Evolutionary conservation across 2,113 vertebrate genomes (phyloP), one percentile per base, ranked within the genome.

Genomic region (Addax nasomaculatus): DNA sequence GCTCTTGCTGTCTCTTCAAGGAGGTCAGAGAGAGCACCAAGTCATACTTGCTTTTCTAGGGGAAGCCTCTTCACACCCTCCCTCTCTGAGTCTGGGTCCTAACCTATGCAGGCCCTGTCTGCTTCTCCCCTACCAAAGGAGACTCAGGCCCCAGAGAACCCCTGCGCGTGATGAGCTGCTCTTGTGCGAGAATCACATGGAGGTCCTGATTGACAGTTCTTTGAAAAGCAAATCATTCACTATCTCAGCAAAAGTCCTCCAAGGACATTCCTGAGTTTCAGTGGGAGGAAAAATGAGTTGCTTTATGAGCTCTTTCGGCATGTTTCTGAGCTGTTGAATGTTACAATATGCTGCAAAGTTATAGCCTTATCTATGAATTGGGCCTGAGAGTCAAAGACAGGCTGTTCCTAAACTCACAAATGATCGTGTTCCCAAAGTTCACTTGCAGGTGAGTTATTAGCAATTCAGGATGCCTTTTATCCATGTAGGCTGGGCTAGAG

Each of bases 251-350:
- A 70, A 95, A 14, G 96, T 86, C 93, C 97, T 98, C 96, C 93
- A 70, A 95, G 93, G 87, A 80, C 95, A 96, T 97, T 96, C 90
- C 96, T 97, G 83, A 94, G 94, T 94, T 91, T 47, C 96, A 73
- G 86, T 57, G 43, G 97, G 97, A 98, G 96, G 95, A 98, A 94
- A 98, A 98, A 96, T 49, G 15, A 97, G 96, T 94, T 60, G 36
- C 97, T 98, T 98, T 94, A 83, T 86, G 19, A 94, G 70, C 62
- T n/a, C 97, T 97, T 95, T 93, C 89, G 7, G 93, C 12, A 0
- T 55, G 36, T 93, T 96, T 97, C 89, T 90, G 87, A 78, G 12
- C 89, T 67, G 90, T 23, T 91, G 97, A 98, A 95, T 87, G 96
- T 96, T 97, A 95, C 97, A 95, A 93, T 1, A 1, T 67, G 83